Evolutionary conservation across 1,140 invertebrate species (phyloP), one percentile per base, ranked within the genome.

Genomic region (Musca vetustissima): DNA sequence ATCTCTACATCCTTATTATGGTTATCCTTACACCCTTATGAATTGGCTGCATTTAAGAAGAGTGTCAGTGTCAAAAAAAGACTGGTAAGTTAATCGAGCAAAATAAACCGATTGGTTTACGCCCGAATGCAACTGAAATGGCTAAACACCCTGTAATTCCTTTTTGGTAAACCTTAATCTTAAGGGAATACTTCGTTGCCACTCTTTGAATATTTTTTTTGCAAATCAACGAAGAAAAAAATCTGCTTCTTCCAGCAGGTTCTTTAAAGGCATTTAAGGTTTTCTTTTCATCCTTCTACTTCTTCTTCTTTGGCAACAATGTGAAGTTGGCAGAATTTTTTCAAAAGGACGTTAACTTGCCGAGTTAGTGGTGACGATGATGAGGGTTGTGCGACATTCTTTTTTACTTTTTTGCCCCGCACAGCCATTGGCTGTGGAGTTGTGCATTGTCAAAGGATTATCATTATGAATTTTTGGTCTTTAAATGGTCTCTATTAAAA

Each of bases 121-220:
- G 57, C 57, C 36, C 36, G 57, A 61, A 13, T 61, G 43, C 57
- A 61, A 21, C 4, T 61, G n/a, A 61, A 36, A 36, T 43, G 36
- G 36, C 36, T 19, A 61, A 36, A 61, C n/a, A 43, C 17, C 57
- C 8, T 61, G 57, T 61, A 61, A 61, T 61, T 61, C 57, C 57
- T 61, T 61, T 61, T 43, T 4, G 57, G 57, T 61, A 61, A 61
- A 43, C 57, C 57, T 61, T 61, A 61, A 61, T 61, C 57, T 61
- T 61, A 21, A 61, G 57, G 57, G 57, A 61, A 61, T 61, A 43
- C 21, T 19, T 4, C 49, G 19, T 4, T 15, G 19, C 8, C 0
- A 21, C 49, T 52, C 49, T 32, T 25, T n/a, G n/a, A n/a, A n/a
- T n/a, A n/a, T n/a, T 32, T 61, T 61, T 61, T 61, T 36, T 36